Percentiles rank a stretch among this genome's conserved stretches.
Evolutionary conservation across 1,140 invertebrate genomes (phyloP).

Genomic region (Leptoteleia sp.): DNA sequence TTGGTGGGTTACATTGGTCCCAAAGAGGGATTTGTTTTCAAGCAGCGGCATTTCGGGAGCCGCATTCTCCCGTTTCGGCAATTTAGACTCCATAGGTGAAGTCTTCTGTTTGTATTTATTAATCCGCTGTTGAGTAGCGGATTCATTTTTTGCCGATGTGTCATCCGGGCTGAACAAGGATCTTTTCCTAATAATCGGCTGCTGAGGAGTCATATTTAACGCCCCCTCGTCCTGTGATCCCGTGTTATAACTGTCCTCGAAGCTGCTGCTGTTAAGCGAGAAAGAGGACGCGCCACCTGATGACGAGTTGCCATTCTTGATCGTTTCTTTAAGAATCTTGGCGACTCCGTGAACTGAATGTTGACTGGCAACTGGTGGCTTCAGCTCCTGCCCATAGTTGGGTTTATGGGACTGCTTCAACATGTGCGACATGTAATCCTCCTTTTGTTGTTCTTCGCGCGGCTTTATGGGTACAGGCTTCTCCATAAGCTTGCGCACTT

Average conservation of each 20-base stretch:
- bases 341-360: constrained; percentile 65
- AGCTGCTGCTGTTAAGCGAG: constrained; percentile 62
- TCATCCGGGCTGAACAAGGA: constrained; percentile 82
- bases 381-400: constrained; percentile 71
- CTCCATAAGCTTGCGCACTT: constrained; percentile 70
- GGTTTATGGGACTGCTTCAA: constrained; percentile 74
- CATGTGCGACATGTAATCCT: constrained; percentile 72
- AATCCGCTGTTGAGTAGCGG: background rate
- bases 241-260: constrained; percentile 57
- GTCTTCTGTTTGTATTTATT: constrained; percentile 73
- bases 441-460: constrained; percentile 69
- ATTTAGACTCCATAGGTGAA: constrained; percentile 61
- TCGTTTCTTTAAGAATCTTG: constrained; percentile 70
- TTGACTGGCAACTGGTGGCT: constrained; percentile 29
- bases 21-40: too few relatives aligned
- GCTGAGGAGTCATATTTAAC: constrained; percentile 49
- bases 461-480: constrained; percentile 14
- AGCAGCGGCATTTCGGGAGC: too few relatives aligned
- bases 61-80: constrained; percentile 40
- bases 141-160: constrained; percentile 68
- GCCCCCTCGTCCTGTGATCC: constrained; percentile 53
- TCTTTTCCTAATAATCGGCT: constrained; percentile 69
- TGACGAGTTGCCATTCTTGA: constrained; percentile 73
- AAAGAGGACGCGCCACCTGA: constrained; percentile 43
- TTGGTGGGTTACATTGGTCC: constrained; percentile 7